Percentiles rank a stretch among this genome's conserved stretches.
Evolutionary conservation across 2,113 vertebrate species (phyloP).

Genomic region (Leiothrix lutea): DNA sequence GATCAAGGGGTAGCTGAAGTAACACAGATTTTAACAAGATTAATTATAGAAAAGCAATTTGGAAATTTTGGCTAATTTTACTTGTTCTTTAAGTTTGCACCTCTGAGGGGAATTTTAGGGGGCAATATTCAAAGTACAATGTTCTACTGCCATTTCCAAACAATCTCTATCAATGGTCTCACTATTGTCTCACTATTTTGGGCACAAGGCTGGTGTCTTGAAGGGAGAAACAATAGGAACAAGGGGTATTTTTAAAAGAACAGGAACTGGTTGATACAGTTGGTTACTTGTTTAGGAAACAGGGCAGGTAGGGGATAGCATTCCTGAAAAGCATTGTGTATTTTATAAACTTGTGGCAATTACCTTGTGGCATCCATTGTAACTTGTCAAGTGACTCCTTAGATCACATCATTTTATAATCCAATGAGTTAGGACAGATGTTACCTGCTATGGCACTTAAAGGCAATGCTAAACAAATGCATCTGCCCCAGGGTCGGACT

Average conservation of each 20-base stretch:
- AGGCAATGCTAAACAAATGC: background rate
- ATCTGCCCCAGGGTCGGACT: background rate
- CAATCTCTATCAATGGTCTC: background rate
- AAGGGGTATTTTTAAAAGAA: background rate
- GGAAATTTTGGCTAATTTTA: background rate
- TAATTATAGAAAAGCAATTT: background rate
- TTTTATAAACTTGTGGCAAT: background rate
- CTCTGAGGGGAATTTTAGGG: background rate
- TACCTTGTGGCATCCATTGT: background rate
- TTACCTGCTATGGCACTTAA: background rate
- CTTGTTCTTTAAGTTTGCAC: background rate
- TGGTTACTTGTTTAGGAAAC: background rate
- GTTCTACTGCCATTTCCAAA: background rate
- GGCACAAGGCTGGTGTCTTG: background rate
- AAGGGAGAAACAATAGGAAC: background rate
- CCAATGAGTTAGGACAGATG: background rate
- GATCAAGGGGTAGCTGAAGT: background rate
- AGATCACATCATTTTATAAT: background rate
- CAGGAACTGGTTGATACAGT: background rate
- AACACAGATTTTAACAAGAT: background rate
- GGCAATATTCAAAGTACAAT: background rate
- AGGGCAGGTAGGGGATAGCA: background rate
- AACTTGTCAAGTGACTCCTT: background rate
- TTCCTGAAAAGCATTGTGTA: background rate
- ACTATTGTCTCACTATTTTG: background rate